Base-by-base conservation (phyloP, 2,888 invertebrate species). In the Eueremaeus valkanovi region DNA sequence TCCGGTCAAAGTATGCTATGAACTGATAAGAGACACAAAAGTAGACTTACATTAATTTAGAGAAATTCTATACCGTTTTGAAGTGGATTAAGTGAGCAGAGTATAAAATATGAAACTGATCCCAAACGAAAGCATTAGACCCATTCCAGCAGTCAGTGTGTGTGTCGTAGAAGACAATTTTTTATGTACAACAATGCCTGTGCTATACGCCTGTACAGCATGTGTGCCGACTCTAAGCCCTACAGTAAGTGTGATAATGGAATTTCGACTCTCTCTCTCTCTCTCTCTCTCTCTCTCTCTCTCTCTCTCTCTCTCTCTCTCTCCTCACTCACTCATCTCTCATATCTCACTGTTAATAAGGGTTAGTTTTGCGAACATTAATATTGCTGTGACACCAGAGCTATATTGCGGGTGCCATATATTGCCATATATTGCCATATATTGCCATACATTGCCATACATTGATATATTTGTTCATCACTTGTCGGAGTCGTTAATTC, bases 21-120 rank as follows among this genome's bases (percentile, higher is more conserved):
- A 42, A 68, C 40, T 68, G 68, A 68, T 68, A 68, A 68, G 40
- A 68, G 68, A 68, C 68, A 68, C 68, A 40, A 68, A 68, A 68
- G 68, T 68, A 68, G 68, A 68, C 68, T 68, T 68, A 18, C 40
- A 68, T 68, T 68, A 68, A 68, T 66, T 66, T 66, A 40, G 66
- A 66, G 27, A 61, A 61, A 66, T 68, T 68, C 24, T 42, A 68
- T 68, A 21, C 40, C 68, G n/a, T 36, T 68, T 68, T 40, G 11
- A 27, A 42, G 61, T 68, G 68, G 68, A 68, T 68, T 68, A 68
- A 61, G 61, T 18, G 68, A 42, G 42, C 13, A 68, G 24, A 24
- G 21, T 16, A 68, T 68, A n/a, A 68, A 68, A 68, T 68, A 68
- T 68, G 68, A 68, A 68, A 68, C 42, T 42, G 24, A 68, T 68